A percentile compares a stretch with the other conserved stretches of the same genome.
Evolutionary conservation across 2,888 invertebrate genomes (phyloP).

Genomic region (Abscondita cerata): DNA sequence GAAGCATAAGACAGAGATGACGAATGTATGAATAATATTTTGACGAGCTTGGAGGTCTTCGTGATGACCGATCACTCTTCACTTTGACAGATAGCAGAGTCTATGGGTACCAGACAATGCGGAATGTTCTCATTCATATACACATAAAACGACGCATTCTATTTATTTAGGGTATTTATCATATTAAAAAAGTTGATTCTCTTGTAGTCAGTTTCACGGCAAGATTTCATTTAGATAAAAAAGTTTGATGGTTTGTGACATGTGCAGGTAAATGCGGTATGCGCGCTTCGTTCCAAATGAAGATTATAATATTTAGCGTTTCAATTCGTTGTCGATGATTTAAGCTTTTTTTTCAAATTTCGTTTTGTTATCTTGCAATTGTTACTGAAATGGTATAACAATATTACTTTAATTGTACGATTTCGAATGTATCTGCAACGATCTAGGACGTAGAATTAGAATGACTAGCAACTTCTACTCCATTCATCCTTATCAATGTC

Average conservation of each 20-base stretch:
- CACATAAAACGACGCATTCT: slow-evolving; percentile 45
- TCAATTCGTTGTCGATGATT: slow-evolving; percentile 39
- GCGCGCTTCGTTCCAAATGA: slow-evolving; percentile 52
- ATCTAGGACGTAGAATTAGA: slow-evolving; percentile 38
- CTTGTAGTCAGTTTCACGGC: slow-evolving; percentile 47
- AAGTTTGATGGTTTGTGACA: slow-evolving; percentile 52
- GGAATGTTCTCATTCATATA: slow-evolving; percentile 52
- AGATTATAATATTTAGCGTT: slow-evolving; percentile 43
- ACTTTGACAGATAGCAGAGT: slow-evolving; percentile 58
- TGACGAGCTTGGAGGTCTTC: slow-evolving; percentile 52
- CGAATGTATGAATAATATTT: slow-evolving; percentile 29
- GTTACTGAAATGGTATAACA: background rate
- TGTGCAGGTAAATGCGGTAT: slow-evolving; percentile 52
- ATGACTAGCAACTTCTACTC: slow-evolving; percentile 55
- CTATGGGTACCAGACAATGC: slow-evolving; percentile 54
- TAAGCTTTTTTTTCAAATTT: slow-evolving; percentile 15
- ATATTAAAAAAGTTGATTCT: slow-evolving; percentile 50
- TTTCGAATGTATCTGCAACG: slow-evolving; percentile 32
- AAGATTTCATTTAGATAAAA: slow-evolving; percentile 57
- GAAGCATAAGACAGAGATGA: slow-evolving; percentile 9
- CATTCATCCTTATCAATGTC: slow-evolving; percentile 69
- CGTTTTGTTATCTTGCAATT: background rate
- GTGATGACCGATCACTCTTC: slow-evolving; percentile 58
- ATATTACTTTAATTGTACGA: slow-evolving; percentile 21
- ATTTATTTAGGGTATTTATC: slow-evolving; percentile 55